These are phyloP conservation scores for Prionace glauca DNA, from an alignment of 2,797 vertebrate species.

Conservation along the genomic window DNA sequence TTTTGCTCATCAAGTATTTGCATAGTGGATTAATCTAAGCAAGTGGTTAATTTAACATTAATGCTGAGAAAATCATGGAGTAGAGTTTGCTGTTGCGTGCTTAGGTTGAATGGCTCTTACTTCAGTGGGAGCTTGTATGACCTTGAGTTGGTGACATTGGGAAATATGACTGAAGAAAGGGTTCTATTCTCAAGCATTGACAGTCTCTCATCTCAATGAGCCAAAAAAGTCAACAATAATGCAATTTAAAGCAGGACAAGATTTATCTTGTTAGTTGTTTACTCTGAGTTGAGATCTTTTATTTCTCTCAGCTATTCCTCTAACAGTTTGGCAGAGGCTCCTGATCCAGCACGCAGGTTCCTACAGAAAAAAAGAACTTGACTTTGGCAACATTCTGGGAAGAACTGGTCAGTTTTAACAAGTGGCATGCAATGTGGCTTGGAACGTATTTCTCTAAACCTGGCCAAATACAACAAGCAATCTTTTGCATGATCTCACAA, in stretches of 20 bases:
- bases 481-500: not conserved
- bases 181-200: not conserved
- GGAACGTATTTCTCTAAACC: not conserved
- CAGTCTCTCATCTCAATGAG: not conserved
- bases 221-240: not conserved
- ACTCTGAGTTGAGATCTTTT: not conserved
- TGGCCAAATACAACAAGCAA: slow-evolving; percentile 23
- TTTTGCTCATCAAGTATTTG: not conserved
- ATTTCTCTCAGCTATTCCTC: not conserved
- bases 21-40: not conserved
- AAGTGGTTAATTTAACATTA: not conserved
- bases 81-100: not conserved
- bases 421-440: not conserved
- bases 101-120: not conserved
- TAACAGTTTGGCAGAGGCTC: not conserved
- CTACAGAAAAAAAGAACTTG: not conserved
- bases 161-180: too few relatives aligned
- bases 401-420: slow-evolving; percentile 20
- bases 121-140: not conserved
- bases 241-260: not conserved
- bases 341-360: not conserved
- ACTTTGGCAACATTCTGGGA: not conserved
- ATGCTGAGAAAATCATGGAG: not conserved
- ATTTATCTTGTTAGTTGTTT: not conserved
- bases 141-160: not conserved